Evolutionary conservation across 2,888 invertebrate species (phyloP), one percentile per base, ranked within the genome.

Genomic region (Aporophyla lueneburgensis): DNA sequence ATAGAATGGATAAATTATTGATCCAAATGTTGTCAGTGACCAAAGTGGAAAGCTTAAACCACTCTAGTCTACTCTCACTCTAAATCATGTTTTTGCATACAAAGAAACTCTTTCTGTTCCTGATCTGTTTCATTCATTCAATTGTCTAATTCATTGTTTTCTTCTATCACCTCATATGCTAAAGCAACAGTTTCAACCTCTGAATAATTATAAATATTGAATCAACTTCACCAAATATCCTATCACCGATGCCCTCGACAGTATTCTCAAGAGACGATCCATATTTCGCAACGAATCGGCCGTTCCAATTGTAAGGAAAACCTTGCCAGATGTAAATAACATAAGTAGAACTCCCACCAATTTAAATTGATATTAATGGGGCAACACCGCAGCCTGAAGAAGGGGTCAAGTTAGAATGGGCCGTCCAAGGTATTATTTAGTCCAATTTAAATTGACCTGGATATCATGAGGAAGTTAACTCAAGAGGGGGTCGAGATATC

Each of bases 271-370:
- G 94, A 93, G 93, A 91, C 91, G 91, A 91, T 92, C 94, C 92
- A 95, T 94, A 95, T 95, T 95, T 95, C 91, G 94, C 93, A 95
- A 93, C 91, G 91, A 93, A 92, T 92, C 92, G 92, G 91, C 91
- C 91, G 89, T 90, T 92, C 90, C 94, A 91, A 94, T 94, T 94
- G 94, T 94, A 92, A 89, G 93, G 93, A 94, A 94, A 95, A 93
- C 94, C 93, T 92, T 90, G 86, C 89, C 90, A 92, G 91, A 87
- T 79, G 84, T 87, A 87, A 94, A 94, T 94, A 93, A 93, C 92
- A 90, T 85, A 81, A 79, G 84, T 71, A 76, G 68, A 71, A 58
- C 69, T 33, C 7, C 58, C 63, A 86, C 85, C 82, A 81, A 81
- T 85, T 74, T 71, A 71, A 74, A 74, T 61, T 68, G 70, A 78